Conservation (phyloP, 2,797 vertebrate species). For the Aselliscus stoliczkanus region DNA sequence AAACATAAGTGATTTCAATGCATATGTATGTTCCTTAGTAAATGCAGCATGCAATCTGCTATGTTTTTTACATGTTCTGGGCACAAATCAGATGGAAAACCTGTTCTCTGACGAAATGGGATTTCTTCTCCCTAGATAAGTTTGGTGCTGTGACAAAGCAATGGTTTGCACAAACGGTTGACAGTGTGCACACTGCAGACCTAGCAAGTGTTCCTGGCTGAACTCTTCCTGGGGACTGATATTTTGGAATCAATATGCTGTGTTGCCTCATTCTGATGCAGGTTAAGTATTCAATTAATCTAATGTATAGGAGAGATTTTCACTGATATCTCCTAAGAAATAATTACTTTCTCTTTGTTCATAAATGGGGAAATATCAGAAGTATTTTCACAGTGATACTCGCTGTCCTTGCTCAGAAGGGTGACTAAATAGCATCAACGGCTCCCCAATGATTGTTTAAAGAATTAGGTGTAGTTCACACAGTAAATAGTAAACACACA, state of each 20-base stretch:
- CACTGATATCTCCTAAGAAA: not conserved
- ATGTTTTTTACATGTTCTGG: conserved; percentile 72
- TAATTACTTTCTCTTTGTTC: not conserved
- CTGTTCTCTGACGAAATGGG: not conserved
- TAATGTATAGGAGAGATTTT: not conserved
- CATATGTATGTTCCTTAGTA: conserved; percentile 65
- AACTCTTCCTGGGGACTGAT: not conserved
- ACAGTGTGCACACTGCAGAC: not conserved
- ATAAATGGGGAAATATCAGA: not conserved
- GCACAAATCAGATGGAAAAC: conserved; percentile 75
- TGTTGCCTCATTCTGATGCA: not conserved
- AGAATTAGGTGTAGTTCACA: not conserved
- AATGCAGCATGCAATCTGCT: conserved; percentile 74
- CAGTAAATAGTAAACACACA: not conserved
- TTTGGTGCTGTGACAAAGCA: not conserved
- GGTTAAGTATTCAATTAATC: not conserved
- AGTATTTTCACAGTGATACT: not conserved
- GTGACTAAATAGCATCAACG: not conserved
- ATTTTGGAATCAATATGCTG: not conserved
- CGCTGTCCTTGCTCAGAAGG: not conserved
- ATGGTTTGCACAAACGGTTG: not conserved
- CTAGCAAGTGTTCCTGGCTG: not conserved
- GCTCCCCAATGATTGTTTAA: not conserved
- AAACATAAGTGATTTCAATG: conserved; percentile 78
- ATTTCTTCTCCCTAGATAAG: conserved; percentile 35